phyloP scores from a whole-genome alignment of 2,888 invertebrate species.

The Bombylius discolor region DNA sequence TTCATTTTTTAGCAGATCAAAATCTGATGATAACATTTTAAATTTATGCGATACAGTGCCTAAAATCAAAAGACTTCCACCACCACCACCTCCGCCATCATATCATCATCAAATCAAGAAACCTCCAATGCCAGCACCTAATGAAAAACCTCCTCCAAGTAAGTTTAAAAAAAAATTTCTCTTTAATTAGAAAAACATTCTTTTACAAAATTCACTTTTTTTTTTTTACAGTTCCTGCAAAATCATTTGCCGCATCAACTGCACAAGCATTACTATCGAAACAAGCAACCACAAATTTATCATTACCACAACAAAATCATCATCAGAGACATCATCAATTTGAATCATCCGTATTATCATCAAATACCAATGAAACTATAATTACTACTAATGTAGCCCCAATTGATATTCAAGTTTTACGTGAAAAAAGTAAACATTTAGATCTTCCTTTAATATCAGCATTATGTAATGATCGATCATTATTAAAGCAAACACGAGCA shows the following conservation, averaged over 20 bases:
- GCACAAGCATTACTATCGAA: slow-evolving; percentile 15
- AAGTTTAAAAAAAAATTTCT: slow-evolving; percentile 16
- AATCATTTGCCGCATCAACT: slow-evolving; percentile 20
- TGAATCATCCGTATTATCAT: slow-evolving; percentile 40
- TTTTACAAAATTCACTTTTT: not conserved
- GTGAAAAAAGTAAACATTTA: slow-evolving; percentile 79
- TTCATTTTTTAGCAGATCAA: slow-evolving; percentile 50
- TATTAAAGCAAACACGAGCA: slow-evolving; percentile 78
- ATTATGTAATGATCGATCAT: slow-evolving; percentile 80
- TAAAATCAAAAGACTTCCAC: slow-evolving; percentile 41
- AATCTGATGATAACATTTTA: slow-evolving; percentile 71
- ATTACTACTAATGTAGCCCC: slow-evolving; percentile 21
- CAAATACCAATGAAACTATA: slow-evolving; percentile 18
- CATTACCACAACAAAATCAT: not conserved
- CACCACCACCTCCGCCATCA: slow-evolving; percentile 45
- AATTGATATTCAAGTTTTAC: slow-evolving; percentile 66
- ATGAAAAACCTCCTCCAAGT: slow-evolving; percentile 37
- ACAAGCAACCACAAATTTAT: not conserved
- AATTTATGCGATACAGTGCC: slow-evolving; percentile 47
- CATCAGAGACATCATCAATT: slow-evolving; percentile 33
- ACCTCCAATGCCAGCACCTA: slow-evolving; percentile 40
- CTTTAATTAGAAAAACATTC: no score
- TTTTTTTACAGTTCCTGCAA: slow-evolving; percentile 25
- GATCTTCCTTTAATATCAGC: slow-evolving; percentile 87
- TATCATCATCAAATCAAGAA: slow-evolving; percentile 35